These are phyloP conservation scores for Saccostrea glomerata DNA, from an alignment of 1,140 invertebrate species.

Conservation along the genomic window DNA sequence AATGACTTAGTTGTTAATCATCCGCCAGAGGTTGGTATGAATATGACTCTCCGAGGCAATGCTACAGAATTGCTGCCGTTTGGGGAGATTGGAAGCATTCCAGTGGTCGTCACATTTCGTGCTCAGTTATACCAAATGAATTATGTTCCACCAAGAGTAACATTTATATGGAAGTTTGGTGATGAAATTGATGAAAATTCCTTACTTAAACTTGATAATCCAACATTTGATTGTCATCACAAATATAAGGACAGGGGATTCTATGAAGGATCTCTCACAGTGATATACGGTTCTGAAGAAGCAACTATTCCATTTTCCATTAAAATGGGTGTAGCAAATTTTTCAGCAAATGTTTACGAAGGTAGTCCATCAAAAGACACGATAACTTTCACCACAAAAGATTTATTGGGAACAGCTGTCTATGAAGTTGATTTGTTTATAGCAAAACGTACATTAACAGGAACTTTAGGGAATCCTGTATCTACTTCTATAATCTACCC, in stretches of 20 bases:
- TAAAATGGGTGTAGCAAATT: slow-evolving; percentile 38
- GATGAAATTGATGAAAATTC: slow-evolving; percentile 1
- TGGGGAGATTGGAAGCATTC: slow-evolving; percentile 17
- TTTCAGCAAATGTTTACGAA: slow-evolving; percentile 21
- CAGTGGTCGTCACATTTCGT: not conserved
- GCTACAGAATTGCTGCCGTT: slow-evolving; percentile 20
- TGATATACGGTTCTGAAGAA: not conserved
- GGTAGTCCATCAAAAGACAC: slow-evolving; percentile 33
- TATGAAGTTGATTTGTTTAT: slow-evolving; percentile 40
- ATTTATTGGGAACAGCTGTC: slow-evolving; percentile 16
- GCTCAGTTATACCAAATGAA: slow-evolving; percentile 28
- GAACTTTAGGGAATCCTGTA: not conserved
- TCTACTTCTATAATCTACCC: not conserved
- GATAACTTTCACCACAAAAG: slow-evolving; percentile 38
- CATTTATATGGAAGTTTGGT: slow-evolving; percentile 38
- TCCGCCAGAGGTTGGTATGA: slow-evolving; percentile 19
- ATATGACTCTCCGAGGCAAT: slow-evolving; percentile 26
- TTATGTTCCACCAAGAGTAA: not conserved
- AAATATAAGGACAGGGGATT: not conserved
- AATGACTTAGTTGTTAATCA: not conserved
- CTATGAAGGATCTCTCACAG: not conserved
- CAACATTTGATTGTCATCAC: slow-evolving; percentile 1
- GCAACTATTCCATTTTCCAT: slow-evolving; percentile 10
- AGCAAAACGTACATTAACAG: not conserved
- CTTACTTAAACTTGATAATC: not conserved